Percentiles rank a stretch among this genome's conserved stretches.
phyloP scores from a whole-genome alignment of 2,888 invertebrate genomes.

The Drosophila leonis region DNA sequence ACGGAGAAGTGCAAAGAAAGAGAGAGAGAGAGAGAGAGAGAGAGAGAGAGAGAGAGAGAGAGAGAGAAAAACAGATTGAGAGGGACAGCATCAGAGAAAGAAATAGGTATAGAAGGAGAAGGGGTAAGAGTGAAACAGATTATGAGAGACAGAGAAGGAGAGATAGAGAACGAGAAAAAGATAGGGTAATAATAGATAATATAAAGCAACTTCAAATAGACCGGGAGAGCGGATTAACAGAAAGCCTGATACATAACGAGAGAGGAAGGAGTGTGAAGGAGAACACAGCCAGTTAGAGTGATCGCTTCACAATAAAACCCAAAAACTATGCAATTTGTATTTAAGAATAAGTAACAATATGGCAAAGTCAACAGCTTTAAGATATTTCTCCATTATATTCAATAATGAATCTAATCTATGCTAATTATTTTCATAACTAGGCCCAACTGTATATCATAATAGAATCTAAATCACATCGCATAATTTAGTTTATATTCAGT shows the following conservation, averaged over 20 bases:
- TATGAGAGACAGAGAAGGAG: not conserved
- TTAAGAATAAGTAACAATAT: not conserved
- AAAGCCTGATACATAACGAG: no score
- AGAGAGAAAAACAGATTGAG: no score
- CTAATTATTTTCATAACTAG: not conserved
- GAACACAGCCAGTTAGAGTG: no score
- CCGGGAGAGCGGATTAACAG: no score
- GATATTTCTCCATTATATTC: not conserved
- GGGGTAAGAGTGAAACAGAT: no score
- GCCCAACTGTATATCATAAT: not conserved
- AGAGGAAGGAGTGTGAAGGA: no score
- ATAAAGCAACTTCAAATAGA: no score
- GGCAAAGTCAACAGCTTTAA: not conserved
- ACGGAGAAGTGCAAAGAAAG: not conserved
- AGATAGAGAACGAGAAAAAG: not conserved
- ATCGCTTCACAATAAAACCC: no score
- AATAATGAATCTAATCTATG: not conserved
- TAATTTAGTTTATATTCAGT: slow-evolving; percentile 15
- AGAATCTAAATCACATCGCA: slow-evolving; percentile 2
- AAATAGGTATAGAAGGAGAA: not conserved
- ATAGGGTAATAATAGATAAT: no score
- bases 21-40: not conserved
- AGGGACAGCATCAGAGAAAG: not conserved
- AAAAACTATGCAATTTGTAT: not conserved
- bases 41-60: not conserved